These are phyloP conservation scores for Rosalia funebris DNA, from an alignment of 2,888 invertebrate species.

Conservation along the genomic window DNA sequence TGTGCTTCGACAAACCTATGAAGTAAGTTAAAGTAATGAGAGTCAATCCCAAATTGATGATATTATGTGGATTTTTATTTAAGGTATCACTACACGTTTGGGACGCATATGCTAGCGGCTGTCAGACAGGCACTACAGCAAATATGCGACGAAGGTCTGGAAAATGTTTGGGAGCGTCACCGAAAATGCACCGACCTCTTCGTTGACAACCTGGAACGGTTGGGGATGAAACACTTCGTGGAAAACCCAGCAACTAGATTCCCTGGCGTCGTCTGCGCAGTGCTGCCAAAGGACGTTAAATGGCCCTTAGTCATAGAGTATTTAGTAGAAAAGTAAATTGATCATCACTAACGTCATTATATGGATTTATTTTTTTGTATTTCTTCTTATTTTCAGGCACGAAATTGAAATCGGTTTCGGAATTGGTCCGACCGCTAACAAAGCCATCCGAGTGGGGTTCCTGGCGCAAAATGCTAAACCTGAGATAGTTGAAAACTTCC, in stretches of 20 bases:
- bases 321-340: slow-evolving; percentile 40
- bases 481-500: slow-evolving; percentile 53
- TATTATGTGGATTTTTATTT: no score
- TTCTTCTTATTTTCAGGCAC: slow-evolving; percentile 59
- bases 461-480: slow-evolving; percentile 73
- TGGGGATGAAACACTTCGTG: slow-evolving; percentile 76
- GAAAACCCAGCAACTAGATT: slow-evolving; percentile 72
- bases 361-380: background rate
- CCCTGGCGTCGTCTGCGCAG: slow-evolving; percentile 72
- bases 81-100: slow-evolving; percentile 86
- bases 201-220: slow-evolving; percentile 69
- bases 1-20: slow-evolving; percentile 52
- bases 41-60: no score
- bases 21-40: slow-evolving; percentile 3
- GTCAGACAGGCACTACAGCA: slow-evolving; percentile 79
- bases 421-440: slow-evolving; percentile 79
- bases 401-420: slow-evolving; percentile 80
- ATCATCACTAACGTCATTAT: background rate
- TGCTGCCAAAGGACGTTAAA: slow-evolving; percentile 71
- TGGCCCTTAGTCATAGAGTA: slow-evolving; percentile 61
- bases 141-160: slow-evolving; percentile 75
- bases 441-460: slow-evolving; percentile 81
- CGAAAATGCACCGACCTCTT: slow-evolving; percentile 70
- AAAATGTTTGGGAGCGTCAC: slow-evolving; percentile 76
- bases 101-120: slow-evolving; percentile 79